These are phyloP conservation scores for Drosophila rubida DNA, from an alignment of 2,888 invertebrate species.

Conservation along the genomic window DNA sequence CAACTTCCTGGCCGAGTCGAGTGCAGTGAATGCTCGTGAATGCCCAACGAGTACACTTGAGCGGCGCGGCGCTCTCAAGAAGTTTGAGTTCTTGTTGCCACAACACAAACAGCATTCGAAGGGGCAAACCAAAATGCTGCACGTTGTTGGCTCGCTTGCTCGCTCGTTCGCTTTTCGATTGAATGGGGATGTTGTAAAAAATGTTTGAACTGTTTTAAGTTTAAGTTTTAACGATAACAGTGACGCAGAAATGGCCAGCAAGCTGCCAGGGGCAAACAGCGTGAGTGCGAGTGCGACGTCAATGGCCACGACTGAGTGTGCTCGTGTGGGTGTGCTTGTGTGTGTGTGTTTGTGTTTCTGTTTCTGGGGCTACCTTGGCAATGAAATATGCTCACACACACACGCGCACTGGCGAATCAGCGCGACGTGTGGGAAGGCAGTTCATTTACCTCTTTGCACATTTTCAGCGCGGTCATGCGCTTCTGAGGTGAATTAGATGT, in stretches of 20 bases:
- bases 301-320: background rate
- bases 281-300: slow-evolving; percentile 34
- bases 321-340: slow-evolving; percentile 23
- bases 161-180: slow-evolving; percentile 50
- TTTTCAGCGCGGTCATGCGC: slow-evolving; percentile 48
- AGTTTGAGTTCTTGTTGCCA: slow-evolving; percentile 26
- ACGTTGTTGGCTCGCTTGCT: slow-evolving; percentile 44
- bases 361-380: slow-evolving; percentile 64
- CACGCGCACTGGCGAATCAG: slow-evolving; percentile 14
- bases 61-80: slow-evolving; percentile 18
- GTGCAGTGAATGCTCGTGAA: slow-evolving; percentile 22
- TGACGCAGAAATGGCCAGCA: slow-evolving; percentile 72
- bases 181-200: slow-evolving; percentile 67
- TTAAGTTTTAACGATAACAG: slow-evolving; percentile 84
- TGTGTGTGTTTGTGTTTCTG: slow-evolving; percentile 11
- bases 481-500: slow-evolving; percentile 64
- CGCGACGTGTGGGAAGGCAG: slow-evolving; percentile 32
- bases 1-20: background rate
- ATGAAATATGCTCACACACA: slow-evolving; percentile 57
- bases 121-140: slow-evolving; percentile 16
- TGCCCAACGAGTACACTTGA: slow-evolving; percentile 11
- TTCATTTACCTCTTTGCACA: slow-evolving; percentile 61
- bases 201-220: slow-evolving; percentile 85
- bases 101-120: slow-evolving; percentile 13
- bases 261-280: slow-evolving; percentile 32